A percentile compares a stretch with the other conserved stretches of the same genome.
Conservation (phyloP, 2,797 vertebrate species). For the Acrossocheilus wenchowensis region DNA sequence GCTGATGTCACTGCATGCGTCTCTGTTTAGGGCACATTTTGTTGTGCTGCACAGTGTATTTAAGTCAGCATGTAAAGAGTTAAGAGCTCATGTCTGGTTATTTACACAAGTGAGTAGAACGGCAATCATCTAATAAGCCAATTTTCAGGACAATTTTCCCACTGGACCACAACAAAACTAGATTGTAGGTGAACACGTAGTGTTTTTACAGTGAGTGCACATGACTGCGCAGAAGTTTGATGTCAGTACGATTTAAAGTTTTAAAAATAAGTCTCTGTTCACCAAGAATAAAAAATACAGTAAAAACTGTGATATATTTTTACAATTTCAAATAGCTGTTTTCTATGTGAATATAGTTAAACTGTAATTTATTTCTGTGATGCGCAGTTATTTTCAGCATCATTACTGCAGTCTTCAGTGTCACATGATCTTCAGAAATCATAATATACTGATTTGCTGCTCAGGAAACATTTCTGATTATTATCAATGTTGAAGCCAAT, state of each 20-base stretch:
- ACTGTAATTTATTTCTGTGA: not conserved
- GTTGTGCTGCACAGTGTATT: not conserved
- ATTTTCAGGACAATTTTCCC: constrained; percentile 54
- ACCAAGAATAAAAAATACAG: not conserved
- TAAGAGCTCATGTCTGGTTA: constrained; percentile 28
- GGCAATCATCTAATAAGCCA: constrained; percentile 43
- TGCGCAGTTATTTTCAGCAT: not conserved
- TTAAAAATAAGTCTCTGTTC: not conserved
- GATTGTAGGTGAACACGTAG: constrained; percentile 1
- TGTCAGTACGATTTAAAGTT: not conserved
- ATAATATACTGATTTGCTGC: not conserved
- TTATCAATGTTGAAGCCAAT: not conserved
- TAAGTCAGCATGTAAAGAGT: constrained; percentile 13
- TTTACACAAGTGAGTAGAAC: constrained; percentile 39
- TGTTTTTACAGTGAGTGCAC: not conserved
- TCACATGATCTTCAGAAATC: not conserved
- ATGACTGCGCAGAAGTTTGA: constrained; percentile 7
- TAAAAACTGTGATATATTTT: not conserved
- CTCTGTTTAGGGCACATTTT: not conserved
- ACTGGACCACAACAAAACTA: constrained; percentile 36
- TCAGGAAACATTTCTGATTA: not conserved
- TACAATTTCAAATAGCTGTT: not conserved
- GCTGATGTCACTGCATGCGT: too few species aligned
- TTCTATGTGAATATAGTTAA: not conserved
- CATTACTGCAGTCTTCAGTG: not conserved